Base-by-base conservation (phyloP, 2,113 vertebrate genomes). In the Callorhinus ursinus region DNA sequence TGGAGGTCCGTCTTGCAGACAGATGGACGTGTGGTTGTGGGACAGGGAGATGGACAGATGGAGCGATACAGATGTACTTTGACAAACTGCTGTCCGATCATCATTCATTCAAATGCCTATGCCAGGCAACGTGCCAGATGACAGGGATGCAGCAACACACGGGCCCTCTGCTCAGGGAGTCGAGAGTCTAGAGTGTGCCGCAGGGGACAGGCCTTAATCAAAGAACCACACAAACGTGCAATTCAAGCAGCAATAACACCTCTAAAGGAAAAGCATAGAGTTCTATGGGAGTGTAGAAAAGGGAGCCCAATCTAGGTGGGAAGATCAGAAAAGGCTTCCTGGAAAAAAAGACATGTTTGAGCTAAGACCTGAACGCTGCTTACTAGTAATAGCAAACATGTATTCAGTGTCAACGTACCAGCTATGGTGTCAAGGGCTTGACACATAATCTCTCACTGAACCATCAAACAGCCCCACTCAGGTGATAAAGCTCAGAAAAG, bases 91-190 rank as follows among this genome's bases (percentile, higher is more conserved):
- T 42, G 6, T 31, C 24, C 31, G 8, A 61, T 10, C 31, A 55
- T 4, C 31, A 9, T 7, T 16, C 42, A 19, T 26, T 57, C 36
- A 12, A 16, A 0, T 11, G n/a, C 57, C 83, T 31, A 24, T n/a
- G 51, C 24, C 46, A n/a, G 53, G 65, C 3, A 63, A 12, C 5
- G 18, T 33, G 28, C 28, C 88, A 55, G 3, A 6, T 0, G 31
- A 65, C 9, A 9, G 26, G 14, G 31, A 36, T 7, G 0, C 24
- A 13, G 3, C 13, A 36, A 15, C 19, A 46, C 5, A 12, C 1
- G 2, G 18, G 79, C 69, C 10, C 76, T 57, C 22, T 9, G 11
- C 33, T 28, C 14, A 0, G 0, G 26, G n/a, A n/a, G 51, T 12
- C 11, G 4, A 65, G 36, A 36, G 90, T n/a, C 33, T n/a, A 31